phyloP scores from a whole-genome alignment of 2,113 vertebrate genomes.

The Calidris pugnax region DNA sequence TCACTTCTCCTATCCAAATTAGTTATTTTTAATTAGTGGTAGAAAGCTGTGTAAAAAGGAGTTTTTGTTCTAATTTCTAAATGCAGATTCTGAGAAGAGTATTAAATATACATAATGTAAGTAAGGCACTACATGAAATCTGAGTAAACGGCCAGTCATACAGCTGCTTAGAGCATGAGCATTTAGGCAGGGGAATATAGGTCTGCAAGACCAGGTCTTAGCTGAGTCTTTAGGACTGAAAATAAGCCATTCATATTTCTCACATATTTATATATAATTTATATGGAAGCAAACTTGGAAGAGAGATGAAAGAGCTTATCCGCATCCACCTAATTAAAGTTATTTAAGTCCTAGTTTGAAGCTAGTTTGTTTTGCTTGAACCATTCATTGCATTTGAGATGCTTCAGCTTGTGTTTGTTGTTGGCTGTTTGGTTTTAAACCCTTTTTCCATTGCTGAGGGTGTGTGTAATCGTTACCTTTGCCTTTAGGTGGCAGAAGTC shows the following conservation, averaged over 20 bases:
- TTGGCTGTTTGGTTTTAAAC: neutral
- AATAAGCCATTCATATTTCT: neutral
- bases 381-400: neutral
- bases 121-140: neutral
- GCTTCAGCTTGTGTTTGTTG: neutral
- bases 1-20: neutral
- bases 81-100: neutral
- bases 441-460: neutral
- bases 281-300: neutral
- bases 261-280: neutral
- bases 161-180: neutral
- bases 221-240: neutral
- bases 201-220: neutral
- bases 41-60: neutral
- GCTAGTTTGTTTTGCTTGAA: neutral
- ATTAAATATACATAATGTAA: neutral
- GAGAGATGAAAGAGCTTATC: neutral
- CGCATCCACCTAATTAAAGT: neutral
- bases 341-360: neutral
- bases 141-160: neutral
- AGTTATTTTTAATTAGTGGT: neutral
- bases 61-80: neutral
- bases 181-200: neutral
- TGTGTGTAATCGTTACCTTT: slow-evolving; percentile 5
- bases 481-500: slow-evolving; percentile 81